Percentiles rank a stretch among this genome's conserved stretches.
phyloP scores from a whole-genome alignment of 2,888 invertebrate genomes.

The Blastobasis adustella region DNA sequence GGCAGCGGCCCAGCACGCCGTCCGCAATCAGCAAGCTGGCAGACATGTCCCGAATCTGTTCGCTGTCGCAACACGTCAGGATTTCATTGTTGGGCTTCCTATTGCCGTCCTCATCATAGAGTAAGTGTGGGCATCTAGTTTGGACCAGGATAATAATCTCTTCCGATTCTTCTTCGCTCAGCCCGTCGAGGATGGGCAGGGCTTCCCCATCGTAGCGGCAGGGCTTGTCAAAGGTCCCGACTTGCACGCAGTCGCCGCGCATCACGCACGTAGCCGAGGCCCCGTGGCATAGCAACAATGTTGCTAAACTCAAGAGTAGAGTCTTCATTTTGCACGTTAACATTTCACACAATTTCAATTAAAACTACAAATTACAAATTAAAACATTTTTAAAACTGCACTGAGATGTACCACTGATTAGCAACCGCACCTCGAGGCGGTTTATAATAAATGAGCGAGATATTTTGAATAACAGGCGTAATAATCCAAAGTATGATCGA shows the following conservation, averaged over 20 bases:
- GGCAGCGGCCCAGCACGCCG: slow-evolving; percentile 84
- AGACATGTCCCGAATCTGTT: slow-evolving; percentile 70
- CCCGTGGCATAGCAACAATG: slow-evolving; percentile 32
- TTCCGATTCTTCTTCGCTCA: slow-evolving; percentile 37
- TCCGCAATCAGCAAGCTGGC: slow-evolving; percentile 76
- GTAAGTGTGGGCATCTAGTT: slow-evolving; percentile 77
- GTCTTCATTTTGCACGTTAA: slow-evolving; percentile 30
- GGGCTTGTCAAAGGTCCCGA: slow-evolving; percentile 33
- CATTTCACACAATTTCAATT: background rate
- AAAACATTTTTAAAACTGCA: too few relatives aligned
- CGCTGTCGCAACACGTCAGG: slow-evolving; percentile 76
- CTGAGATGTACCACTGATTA: background rate
- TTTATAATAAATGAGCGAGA: slow-evolving; percentile 7
- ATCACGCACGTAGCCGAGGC: slow-evolving; percentile 41
- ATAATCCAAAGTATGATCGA: slow-evolving; percentile 32
- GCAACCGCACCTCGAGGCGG: background rate
- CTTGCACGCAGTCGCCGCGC: slow-evolving; percentile 39
- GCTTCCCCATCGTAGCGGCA: slow-evolving; percentile 38
- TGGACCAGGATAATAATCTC: slow-evolving; percentile 50
- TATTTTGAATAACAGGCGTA: slow-evolving; percentile 2
- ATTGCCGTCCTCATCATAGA: slow-evolving; percentile 50
- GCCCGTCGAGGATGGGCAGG: slow-evolving; percentile 34
- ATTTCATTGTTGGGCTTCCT: slow-evolving; percentile 45
- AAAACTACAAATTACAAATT: too few relatives aligned
- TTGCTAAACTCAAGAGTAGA: slow-evolving; percentile 17